Conservation (phyloP, 2,797 vertebrate species). For the Anabacerthia variegaticeps region DNA sequence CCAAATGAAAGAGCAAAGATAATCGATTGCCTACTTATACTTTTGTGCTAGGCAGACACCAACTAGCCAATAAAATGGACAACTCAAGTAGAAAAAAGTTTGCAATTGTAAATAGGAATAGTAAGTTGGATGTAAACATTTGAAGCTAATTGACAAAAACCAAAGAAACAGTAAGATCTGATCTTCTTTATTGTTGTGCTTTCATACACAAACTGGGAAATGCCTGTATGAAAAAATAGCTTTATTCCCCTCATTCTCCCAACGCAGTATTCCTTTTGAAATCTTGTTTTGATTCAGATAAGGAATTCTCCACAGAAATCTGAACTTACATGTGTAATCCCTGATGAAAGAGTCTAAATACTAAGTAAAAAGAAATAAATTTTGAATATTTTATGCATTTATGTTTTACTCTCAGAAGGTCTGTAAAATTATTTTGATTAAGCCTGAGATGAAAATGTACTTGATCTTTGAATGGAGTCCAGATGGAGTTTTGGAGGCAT, state of each 20-base stretch:
- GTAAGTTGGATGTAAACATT: neutral
- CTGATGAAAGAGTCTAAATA: neutral
- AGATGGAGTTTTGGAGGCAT: rapidly evolving
- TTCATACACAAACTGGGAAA: neutral
- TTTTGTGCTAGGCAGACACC: neutral
- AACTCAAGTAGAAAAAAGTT: neutral
- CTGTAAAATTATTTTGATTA: neutral
- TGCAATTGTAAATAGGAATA: neutral
- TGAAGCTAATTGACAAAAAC: neutral
- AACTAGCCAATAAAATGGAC: neutral
- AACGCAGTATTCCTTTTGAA: neutral
- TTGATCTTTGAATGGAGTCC: neutral
- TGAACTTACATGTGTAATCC: neutral
- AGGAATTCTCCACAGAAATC: neutral
- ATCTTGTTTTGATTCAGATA: conserved; percentile 31
- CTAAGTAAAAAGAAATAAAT: neutral
- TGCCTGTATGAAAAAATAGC: neutral
- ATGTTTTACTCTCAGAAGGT: neutral
- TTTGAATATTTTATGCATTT: neutral
- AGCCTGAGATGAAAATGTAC: neutral
- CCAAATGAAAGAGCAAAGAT: neutral
- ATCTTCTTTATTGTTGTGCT: neutral
- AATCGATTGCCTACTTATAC: neutral
- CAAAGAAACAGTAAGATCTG: neutral
- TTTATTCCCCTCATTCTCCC: neutral